phyloP scores from a whole-genome alignment of 1,140 invertebrate species.

The Drosophila pseudoobscura region DNA sequence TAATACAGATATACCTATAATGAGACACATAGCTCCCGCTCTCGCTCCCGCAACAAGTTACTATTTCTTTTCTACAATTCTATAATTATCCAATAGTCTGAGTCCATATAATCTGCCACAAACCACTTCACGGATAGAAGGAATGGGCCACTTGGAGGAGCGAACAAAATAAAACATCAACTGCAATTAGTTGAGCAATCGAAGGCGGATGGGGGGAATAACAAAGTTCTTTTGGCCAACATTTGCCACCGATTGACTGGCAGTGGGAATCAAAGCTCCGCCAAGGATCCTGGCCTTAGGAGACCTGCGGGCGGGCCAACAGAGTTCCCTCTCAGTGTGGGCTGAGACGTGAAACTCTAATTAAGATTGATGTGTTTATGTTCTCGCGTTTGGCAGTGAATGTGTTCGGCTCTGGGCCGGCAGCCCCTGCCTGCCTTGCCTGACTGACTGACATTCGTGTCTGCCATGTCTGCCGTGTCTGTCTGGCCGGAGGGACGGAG shows the following conservation, averaged over 20 bases:
- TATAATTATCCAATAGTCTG: constrained; percentile 3
- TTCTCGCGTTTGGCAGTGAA: constrained; percentile 17
- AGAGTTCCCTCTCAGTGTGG: not conserved
- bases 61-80: not conserved
- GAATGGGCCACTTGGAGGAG: constrained; percentile 14
- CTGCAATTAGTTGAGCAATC: constrained; percentile 70
- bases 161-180: constrained; percentile 54
- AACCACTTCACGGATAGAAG: not conserved
- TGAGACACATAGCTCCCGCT: no score
- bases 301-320: constrained; percentile 10
- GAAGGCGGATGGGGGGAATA: constrained; percentile 46
- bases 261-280: constrained; percentile 36
- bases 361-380: constrained; percentile 78
- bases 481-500: not conserved
- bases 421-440: constrained; percentile 23
- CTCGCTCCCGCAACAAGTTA: not conserved
- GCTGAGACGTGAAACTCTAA: constrained; percentile 61
- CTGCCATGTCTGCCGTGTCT: not conserved
- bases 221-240: constrained; percentile 53
- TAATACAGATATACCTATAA: no score
- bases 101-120: no score
- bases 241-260: constrained; percentile 47
- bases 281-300: constrained; percentile 1
- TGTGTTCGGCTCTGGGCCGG: constrained; percentile 10
- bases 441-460: constrained; percentile 32